A percentile compares a stretch with the other conserved stretches of the same genome.
Evolutionary conservation across 2,113 vertebrate species (phyloP).

Genomic region (Pluvialis apricaria): DNA sequence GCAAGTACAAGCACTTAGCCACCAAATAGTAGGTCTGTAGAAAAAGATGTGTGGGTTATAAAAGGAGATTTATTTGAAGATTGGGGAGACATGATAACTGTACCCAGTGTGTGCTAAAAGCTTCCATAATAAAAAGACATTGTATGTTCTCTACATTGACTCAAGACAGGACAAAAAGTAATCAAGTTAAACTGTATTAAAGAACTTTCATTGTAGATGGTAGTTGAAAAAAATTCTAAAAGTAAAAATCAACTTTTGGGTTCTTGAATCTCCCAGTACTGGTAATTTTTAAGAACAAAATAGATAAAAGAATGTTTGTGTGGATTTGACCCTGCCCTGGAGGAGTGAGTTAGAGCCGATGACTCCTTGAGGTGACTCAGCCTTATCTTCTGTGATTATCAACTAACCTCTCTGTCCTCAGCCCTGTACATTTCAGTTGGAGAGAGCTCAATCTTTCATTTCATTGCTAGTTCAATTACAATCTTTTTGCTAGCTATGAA

Average conservation of each 20-base stretch:
- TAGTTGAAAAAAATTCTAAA: neutral
- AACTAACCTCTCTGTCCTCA: neutral
- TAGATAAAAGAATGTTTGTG: neutral
- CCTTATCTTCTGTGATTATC: neutral
- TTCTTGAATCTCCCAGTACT: neutral
- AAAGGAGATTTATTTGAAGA: conserved; percentile 4
- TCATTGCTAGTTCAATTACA: neutral
- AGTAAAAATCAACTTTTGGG: neutral
- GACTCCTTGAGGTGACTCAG: neutral
- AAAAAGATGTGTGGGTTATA: neutral
- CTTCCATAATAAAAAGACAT: neutral
- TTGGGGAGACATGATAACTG: neutral
- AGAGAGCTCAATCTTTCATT: neutral
- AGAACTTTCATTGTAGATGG: neutral
- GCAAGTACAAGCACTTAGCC: neutral
- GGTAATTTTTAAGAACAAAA: neutral
- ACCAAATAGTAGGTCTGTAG: neutral
- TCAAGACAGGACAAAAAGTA: neutral
- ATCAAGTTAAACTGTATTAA: neutral
- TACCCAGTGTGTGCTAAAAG: neutral
- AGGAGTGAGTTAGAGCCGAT: neutral
- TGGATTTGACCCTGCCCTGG: neutral
- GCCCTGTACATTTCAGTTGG: neutral
- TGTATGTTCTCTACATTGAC: neutral
- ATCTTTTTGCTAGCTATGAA: neutral